Evolutionary conservation across 1,140 invertebrate genomes (phyloP).

Genomic region (Leucophenga varia): DNA sequence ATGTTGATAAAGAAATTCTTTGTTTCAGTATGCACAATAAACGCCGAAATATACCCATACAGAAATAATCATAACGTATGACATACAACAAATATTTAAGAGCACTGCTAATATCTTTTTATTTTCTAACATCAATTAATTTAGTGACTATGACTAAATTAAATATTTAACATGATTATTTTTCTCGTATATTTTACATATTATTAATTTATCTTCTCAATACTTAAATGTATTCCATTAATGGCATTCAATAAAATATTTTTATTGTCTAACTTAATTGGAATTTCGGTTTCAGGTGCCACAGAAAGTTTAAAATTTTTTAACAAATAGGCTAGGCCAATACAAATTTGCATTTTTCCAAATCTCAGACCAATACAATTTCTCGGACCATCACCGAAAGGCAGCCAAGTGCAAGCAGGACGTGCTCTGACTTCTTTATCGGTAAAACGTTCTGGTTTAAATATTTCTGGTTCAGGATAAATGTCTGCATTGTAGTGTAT

Average conservation of each 20-base stretch:
- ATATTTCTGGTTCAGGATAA: conserved; percentile 65
- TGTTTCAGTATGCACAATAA: too few species aligned
- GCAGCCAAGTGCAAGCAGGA: conserved; percentile 61
- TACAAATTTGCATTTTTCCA: conserved; percentile 56
- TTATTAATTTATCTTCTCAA: too few species aligned
- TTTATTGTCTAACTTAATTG: neutral
- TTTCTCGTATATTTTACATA: too few species aligned
- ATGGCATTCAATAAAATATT: neutral
- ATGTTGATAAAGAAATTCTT: too few species aligned
- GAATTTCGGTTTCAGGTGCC: neutral
- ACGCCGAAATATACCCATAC: too few species aligned
- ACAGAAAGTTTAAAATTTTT: conserved; percentile 12
- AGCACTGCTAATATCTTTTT: too few species aligned
- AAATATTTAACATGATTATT: too few species aligned
- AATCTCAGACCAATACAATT: conserved; percentile 64
- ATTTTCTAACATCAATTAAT: too few species aligned
- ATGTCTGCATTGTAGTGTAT: conserved; percentile 61
- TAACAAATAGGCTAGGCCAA: conserved; percentile 21
- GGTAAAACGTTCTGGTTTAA: conserved; percentile 65
- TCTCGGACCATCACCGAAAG: conserved; percentile 61
- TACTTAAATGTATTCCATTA: too few species aligned
- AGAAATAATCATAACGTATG: too few species aligned
- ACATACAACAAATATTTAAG: too few species aligned
- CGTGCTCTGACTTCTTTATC: conserved; percentile 60
- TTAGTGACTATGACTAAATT: too few species aligned